Conservation (phyloP, 2,113 vertebrate species). For the Archocentrus centrarchus region DNA sequence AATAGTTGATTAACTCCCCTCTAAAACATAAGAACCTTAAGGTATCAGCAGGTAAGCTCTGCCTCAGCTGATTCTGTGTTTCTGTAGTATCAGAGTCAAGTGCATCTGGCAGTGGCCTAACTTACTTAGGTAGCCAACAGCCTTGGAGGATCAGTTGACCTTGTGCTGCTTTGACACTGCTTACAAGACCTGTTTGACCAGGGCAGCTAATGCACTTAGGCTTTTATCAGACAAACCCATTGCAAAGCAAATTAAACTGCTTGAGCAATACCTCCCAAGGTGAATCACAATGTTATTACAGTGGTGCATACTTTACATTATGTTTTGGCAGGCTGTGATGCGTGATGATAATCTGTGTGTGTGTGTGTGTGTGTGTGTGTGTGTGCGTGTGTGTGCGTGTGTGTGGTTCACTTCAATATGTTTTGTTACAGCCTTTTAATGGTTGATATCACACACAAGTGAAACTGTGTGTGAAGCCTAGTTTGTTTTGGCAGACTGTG, state of each 20-base stretch:
- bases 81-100: slow-evolving; percentile 44
- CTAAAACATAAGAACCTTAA: slow-evolving; percentile 46
- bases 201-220: slow-evolving; percentile 42
- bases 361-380: neutral
- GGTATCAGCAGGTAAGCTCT: slow-evolving; percentile 60
- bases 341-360: slow-evolving; percentile 25
- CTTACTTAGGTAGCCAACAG: slow-evolving; percentile 48
- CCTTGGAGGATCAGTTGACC: slow-evolving; percentile 43
- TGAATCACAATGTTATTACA: slow-evolving; percentile 66
- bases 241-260: slow-evolving; percentile 19
- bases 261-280: slow-evolving; percentile 51
- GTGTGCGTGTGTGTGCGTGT: neutral
- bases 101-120: slow-evolving; percentile 49
- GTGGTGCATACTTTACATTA: slow-evolving; percentile 41
- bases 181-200: slow-evolving; percentile 20
- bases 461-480: slow-evolving; percentile 18
- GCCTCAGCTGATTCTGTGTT: slow-evolving; percentile 42
- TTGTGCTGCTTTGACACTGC: slow-evolving; percentile 33
- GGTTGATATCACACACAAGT: slow-evolving; percentile 14
- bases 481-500: slow-evolving; percentile 47
- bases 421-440: slow-evolving; percentile 48
- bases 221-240: slow-evolving; percentile 59
- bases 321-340: slow-evolving; percentile 58
- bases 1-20: slow-evolving; percentile 58
- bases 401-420: slow-evolving; percentile 32